Base-by-base conservation (phyloP, 1,140 invertebrate species). In the Druon quercuslanigerum region DNA sequence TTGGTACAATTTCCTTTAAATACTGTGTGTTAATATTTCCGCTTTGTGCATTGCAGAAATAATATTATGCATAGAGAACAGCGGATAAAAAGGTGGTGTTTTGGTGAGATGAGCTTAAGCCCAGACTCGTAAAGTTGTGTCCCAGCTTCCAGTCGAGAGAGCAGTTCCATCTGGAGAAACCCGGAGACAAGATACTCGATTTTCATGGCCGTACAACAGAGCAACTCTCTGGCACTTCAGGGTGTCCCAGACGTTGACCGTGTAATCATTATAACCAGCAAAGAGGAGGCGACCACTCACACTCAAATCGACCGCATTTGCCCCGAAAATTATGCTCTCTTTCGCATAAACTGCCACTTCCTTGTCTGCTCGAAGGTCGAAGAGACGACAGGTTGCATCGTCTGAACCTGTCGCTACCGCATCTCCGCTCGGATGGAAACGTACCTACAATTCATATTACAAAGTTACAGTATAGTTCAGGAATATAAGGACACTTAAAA, bases 401-500 rank as follows among this genome's bases (percentile, higher is more conserved):
- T 99, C 99, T 66, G 97, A 99, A 70, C 98, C 99, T 16, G 98
- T 98, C 50, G 97, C 98, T 77, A 99, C 96, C 25, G 99, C 98
- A 93, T 99, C 99, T 70, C 99, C 99, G 91, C 97, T 98, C n/a
- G 99, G 99, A 94, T 99, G 98, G 92, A 98, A 99, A 91, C 97
- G 87, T 52, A 91, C 90, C 90, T 91, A 70, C 4, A 80, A 74
- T 13, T 17, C 40, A 78, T 78, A 60, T 70, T 72, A 54, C 25
- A 33, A 33, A 33, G 5, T 33, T 33, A 33, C 25, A 33, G 25
- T 33, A 2, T 33, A 3, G 25, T 33, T 4, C 25, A 3, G 25
- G 25, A 33, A 33, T 33, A 33, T 33, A 4, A 33, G 25, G 25
- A 33, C 25, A 33, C 4, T 33, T 33, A 25, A 4, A 33, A 33